Base-by-base conservation (phyloP, 2,113 vertebrate species). In the Indri indri region DNA sequence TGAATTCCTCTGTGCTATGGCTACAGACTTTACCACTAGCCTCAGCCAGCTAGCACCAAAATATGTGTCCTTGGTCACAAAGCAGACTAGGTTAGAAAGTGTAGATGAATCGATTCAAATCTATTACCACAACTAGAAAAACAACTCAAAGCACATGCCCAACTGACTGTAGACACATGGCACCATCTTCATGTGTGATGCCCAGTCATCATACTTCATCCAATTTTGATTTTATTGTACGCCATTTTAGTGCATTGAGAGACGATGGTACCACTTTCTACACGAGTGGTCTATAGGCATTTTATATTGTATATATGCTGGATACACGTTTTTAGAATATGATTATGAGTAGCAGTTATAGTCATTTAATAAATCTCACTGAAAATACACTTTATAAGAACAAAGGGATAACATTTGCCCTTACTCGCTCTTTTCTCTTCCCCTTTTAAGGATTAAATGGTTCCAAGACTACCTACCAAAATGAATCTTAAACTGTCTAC, bases 1-100 rank as follows among this genome's bases (percentile, higher is more conserved):
- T 83, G 65, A 81, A 95, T 92, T 93, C 23, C 92, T 97, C 91
- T 97, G 80, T 95, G 95, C 76, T 65, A 25, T 52, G 81, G 94
- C 96, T 97, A 97, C 84, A 90, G 87, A 92, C 61, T 96, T 88
- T 54, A 92, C 84, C 76, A 83, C 71, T 54, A 66, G 79, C 45
- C 81, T 82, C 91, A 96, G 88, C 50, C 84, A 97, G 77, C 92
- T 83, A 85, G 92, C 92, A 77, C 79, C 84, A 77, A 96, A 88
- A 86, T 73, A 88, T 86, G 84, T 79, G 85, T 34, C 81, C 32
- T 92, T 90, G 73, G 88, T 97, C 85, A 91, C 95, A 96, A 94
- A 88, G 88, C 66, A 63, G 81, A 92, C 57, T 83, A 91, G 91
- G 77, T 96, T 95, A 96, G 97, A 96, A 97, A 94, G 81, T 73